Percentiles rank a stretch among this genome's conserved stretches.
phyloP scores from a whole-genome alignment of 1,140 invertebrate species.

The Drosophila seguyi region DNA sequence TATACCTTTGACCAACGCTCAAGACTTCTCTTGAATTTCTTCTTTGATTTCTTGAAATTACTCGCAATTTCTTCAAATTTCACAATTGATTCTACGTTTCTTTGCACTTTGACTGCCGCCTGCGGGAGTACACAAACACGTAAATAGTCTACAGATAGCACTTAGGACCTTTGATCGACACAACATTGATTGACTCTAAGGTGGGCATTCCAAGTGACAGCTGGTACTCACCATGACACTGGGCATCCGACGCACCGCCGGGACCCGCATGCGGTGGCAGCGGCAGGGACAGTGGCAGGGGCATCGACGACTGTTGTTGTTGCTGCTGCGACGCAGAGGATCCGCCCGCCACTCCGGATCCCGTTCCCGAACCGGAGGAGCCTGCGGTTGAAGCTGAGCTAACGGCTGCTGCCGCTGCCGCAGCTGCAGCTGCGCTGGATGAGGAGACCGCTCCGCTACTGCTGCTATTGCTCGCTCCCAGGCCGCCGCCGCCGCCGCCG shows the following conservation, averaged over 20 bases:
- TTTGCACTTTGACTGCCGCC: not conserved
- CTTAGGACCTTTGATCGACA: not conserved
- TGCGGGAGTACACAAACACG: not conserved
- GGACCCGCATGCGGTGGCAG: constrained; percentile 30
- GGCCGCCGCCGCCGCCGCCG: constrained; percentile 24
- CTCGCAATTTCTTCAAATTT: too few relatives aligned
- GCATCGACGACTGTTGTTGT: constrained; percentile 50
- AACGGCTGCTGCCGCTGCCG: constrained; percentile 52
- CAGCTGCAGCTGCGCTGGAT: constrained; percentile 58
- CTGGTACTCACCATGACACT: constrained; percentile 64
- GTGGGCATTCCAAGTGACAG: not conserved
- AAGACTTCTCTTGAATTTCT: too few relatives aligned
- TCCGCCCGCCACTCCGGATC: constrained; percentile 18
- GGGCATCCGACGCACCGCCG: constrained; percentile 49
- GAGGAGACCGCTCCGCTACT: constrained; percentile 56
- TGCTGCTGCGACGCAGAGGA: constrained; percentile 38
- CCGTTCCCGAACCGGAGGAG: constrained; percentile 22
- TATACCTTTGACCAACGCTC: too few relatives aligned
- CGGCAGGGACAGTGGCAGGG: constrained; percentile 45
- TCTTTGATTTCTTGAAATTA: not conserved
- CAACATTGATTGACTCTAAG: not conserved
- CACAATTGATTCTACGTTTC: not conserved
- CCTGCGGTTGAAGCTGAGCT: constrained; percentile 30
- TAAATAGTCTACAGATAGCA: not conserved
- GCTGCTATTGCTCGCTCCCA: constrained; percentile 44